These are phyloP conservation scores for Episyrphus balteatus DNA, from an alignment of 1,140 invertebrate genomes.

Conservation along the genomic window DNA sequence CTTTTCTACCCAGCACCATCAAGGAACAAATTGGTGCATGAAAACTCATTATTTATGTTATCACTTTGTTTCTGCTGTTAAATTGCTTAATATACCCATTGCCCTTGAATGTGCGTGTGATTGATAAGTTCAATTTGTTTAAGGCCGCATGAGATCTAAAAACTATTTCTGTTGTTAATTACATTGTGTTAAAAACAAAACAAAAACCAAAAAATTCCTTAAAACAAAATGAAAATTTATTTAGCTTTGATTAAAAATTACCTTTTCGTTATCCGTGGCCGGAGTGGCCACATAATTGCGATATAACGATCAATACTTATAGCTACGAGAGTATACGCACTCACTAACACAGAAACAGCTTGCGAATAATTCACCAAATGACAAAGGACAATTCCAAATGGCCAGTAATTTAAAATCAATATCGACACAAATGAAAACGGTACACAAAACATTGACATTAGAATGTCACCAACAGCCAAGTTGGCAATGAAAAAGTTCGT, in stretches of 20 bases:
- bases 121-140: too few relatives aligned
- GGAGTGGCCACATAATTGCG: slow-evolving; percentile 77
- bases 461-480: slow-evolving; percentile 70
- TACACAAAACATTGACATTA: slow-evolving; percentile 77
- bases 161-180: too few relatives aligned
- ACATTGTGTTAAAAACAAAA: too few relatives aligned
- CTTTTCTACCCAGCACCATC: too few relatives aligned
- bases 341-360: slow-evolving; percentile 70
- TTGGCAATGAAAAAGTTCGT: slow-evolving; percentile 83
- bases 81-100: too few relatives aligned
- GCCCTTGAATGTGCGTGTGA: too few relatives aligned
- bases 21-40: too few relatives aligned
- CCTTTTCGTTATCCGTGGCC: slow-evolving; percentile 62
- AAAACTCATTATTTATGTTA: too few relatives aligned
- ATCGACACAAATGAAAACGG: slow-evolving; percentile 72
- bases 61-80: too few relatives aligned
- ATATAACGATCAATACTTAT: slow-evolving; percentile 79
- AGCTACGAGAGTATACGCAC: slow-evolving; percentile 73
- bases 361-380: slow-evolving; percentile 66
- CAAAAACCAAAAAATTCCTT: too few relatives aligned
- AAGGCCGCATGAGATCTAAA: too few relatives aligned
- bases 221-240: too few relatives aligned
- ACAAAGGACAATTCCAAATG: slow-evolving; percentile 67
- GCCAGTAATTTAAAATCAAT: slow-evolving; percentile 65
- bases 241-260: slow-evolving; percentile 35